Conservation (phyloP, 2,797 vertebrate genomes). For the Sebastes nivosus region DNA sequence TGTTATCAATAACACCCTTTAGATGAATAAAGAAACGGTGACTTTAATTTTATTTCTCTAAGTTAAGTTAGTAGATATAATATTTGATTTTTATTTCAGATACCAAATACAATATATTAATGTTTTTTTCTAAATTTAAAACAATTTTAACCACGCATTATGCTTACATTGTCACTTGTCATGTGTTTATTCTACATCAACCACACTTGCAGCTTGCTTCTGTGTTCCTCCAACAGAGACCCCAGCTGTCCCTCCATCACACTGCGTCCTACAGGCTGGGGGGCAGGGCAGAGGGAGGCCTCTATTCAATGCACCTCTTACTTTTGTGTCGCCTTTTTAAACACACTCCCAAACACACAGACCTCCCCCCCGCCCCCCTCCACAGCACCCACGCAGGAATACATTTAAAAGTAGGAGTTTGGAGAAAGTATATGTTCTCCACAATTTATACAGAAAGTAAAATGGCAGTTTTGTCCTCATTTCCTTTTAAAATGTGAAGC, state of each 20-base stretch:
- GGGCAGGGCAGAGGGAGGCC: conserved; percentile 67
- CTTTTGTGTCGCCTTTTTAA: conserved; percentile 48
- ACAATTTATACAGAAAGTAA: neutral
- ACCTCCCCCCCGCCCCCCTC: neutral
- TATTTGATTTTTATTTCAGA: conserved; percentile 11
- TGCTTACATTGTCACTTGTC: neutral
- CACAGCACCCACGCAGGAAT: neutral
- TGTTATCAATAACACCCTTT: neutral
- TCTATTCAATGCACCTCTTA: conserved; percentile 40
- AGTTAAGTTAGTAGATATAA: neutral
- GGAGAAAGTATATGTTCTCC: neutral
- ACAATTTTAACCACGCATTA: neutral
- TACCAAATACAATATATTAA: neutral
- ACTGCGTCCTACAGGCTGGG: conserved; percentile 15
- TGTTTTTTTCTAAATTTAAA: neutral
- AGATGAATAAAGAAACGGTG: neutral
- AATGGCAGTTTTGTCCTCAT: neutral
- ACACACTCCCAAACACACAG: neutral
- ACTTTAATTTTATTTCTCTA: neutral
- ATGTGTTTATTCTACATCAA: neutral
- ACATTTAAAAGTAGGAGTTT: neutral
- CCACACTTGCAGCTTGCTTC: neutral
- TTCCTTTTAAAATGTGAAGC: neutral
- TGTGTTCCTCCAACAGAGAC: neutral
- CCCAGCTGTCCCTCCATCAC: conserved; percentile 26